phyloP scores from a whole-genome alignment of 2,797 vertebrate species.

The Rhinella marina region DNA sequence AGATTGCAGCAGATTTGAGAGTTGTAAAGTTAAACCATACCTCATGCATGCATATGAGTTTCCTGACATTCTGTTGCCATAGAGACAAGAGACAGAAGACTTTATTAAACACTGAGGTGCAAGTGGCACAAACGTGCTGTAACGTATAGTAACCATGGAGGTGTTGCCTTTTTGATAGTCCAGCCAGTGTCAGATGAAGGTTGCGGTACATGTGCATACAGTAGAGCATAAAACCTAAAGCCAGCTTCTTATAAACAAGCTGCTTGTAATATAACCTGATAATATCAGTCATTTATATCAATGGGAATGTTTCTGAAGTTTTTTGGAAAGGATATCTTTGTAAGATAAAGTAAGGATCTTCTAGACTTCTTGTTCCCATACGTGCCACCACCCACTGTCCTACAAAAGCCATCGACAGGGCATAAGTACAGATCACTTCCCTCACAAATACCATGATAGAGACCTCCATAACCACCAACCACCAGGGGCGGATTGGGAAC shows the following conservation, averaged over 20 bases:
- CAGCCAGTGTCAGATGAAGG: not conserved
- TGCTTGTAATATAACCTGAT: not conserved
- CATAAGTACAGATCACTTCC: not conserved
- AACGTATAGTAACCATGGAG: conserved; percentile 10
- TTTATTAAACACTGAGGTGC: conserved; percentile 26
- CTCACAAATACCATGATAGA: not conserved
- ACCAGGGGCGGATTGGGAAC: no score
- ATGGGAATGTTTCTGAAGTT: no score
- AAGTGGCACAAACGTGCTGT: conserved; percentile 31
- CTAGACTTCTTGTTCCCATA: no score
- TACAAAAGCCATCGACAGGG: no score
- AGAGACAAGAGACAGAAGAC: conserved; percentile 12
- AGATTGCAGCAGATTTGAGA: conserved; percentile 19
- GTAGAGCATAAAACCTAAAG: not conserved
- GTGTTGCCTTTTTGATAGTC: not conserved
- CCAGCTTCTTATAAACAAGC: not conserved
- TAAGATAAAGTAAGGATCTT: no score
- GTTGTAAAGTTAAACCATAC: conserved; percentile 20
- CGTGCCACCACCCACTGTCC: no score
- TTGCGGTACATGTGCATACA: not conserved
- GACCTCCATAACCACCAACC: no score
- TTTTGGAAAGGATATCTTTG: no score
- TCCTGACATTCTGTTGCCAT: conserved; percentile 30
- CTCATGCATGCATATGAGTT: conserved; percentile 16
- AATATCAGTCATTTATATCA: not conserved